Conservation (phyloP, 2,888 invertebrate genomes). For the Zele albiditarsus region DNA sequence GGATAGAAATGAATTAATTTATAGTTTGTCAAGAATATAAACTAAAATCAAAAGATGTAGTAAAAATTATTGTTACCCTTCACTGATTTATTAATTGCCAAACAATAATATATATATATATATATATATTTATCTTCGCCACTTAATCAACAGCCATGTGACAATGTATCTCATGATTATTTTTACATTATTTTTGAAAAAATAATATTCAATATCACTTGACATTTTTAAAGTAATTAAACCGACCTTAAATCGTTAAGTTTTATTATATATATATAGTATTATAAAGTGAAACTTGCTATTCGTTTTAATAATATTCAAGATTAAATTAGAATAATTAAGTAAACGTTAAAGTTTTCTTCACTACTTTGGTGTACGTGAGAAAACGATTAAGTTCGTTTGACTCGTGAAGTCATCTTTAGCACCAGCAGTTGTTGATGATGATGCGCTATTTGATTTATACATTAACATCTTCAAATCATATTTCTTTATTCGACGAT, state of each 20-base stretch:
- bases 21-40: too few relatives aligned
- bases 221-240: neutral
- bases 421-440: neutral
- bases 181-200: too few relatives aligned
- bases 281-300: neutral
- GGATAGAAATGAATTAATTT: too few relatives aligned
- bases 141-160: neutral
- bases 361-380: neutral
- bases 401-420: neutral
- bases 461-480: neutral
- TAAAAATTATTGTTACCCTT: too few relatives aligned
- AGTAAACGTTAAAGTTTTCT: neutral
- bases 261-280: neutral
- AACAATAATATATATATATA: too few relatives aligned
- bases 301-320: slow-evolving; percentile 4
- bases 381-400: neutral
- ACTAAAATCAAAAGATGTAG: too few relatives aligned
- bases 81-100: too few relatives aligned
- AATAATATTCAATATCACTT: neutral
- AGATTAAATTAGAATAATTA: slow-evolving; percentile 26
- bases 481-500: too few relatives aligned
- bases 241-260: neutral
- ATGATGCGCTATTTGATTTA: neutral
- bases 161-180: neutral
- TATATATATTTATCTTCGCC: too few relatives aligned